Base-by-base conservation (phyloP, 2,888 invertebrate species). In the Pogonocherus hispidulus region DNA sequence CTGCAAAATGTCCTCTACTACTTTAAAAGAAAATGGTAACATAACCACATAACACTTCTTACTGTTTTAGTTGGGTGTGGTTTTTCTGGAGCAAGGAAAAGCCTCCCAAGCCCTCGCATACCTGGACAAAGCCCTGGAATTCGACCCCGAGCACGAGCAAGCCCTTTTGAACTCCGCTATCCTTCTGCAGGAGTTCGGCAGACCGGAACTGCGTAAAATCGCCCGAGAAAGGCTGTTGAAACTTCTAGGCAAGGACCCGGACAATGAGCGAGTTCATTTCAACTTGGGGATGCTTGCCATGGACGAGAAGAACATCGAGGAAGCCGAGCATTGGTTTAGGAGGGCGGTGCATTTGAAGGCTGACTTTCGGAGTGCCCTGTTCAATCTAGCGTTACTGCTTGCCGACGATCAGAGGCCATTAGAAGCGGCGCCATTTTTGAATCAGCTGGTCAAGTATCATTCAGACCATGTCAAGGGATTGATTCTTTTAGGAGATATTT, bases 131-230 rank as follows among this genome's bases (percentile, higher is more conserved):
- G 98, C 98, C 0, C 86, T 98, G 56, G 94, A 95, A 83, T 89
- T 95, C 79, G 95, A 97, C 85, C 97, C 98, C 0, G 96, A 97
- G 76, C 98, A 98, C 83, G 95, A 96, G 82, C 97, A 97, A 85
- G 97, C 98, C 0, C 87, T 98, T 68, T 88, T 98, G 57, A 98
- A 98, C 86, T 98, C 98, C 0, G 98, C 98, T 27, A 96, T 98
- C 80, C 87, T 98, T 57, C 89, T 98, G 74, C 97, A 97, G 87
- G 97, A 97, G 85, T 87, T 94, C 64, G 96, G 95, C 0, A 90
- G 94, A 0, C 91, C 92, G 0, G 93, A 94, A 79, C 86, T 94
- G 66, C 88, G 96, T 67, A 92, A 93, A 83, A 88, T 94, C 18
- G 95, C 96, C 0, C 87, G 93, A 63, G 92, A 94, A 79, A 88